Base-by-base conservation (phyloP, 2,888 invertebrate species). In the Lochmaea crataegi region DNA sequence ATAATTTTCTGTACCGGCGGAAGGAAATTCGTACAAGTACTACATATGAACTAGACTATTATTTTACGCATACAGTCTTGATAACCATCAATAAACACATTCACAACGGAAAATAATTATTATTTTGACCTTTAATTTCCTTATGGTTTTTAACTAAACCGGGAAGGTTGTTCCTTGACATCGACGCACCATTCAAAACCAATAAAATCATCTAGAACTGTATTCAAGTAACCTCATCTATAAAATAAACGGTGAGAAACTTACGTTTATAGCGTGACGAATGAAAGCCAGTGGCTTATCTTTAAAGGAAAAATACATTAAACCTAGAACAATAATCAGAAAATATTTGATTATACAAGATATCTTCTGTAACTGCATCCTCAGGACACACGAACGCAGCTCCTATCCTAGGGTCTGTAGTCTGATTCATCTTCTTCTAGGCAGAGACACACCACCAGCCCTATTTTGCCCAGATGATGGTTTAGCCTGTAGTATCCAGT, bases 101-200 rank as follows among this genome's bases (percentile, higher is more conserved):
- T 60, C 14, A n/a, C 14, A 60, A 26, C 60, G 60, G 14, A 60
- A 38, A 60, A 32, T 60, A 60, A 32, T 65, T 51, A 65, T 65
- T 53, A 38, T 22, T 53, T 38, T 26, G 65, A 53, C 65, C 65
- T 65, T 38, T 53, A 22, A 38, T 65, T 65, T 65, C 65, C 65
- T 65, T 65, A 65, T 65, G 51, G 11, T 18, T 65, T 65, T 65
- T 65, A 65, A 65, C 65, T 65, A 53, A 65, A 65, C 9, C 53
- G 45, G 38, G 65, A 65, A 65, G 65, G 65, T 65, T 53, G 18
- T 18, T 18, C 9, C 22, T 42, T 32, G 61, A 61, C 61, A 41
- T 61, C 32, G 22, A 61, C 57, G 57, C 18, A 60, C 60, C 16
- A 53, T 53, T 53, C 9, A 53, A 53, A 16, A 7, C n/a, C 53